These are phyloP conservation scores for Kryphioiulus occultus DNA, from an alignment of 2,888 invertebrate genomes.

Conservation along the genomic window DNA sequence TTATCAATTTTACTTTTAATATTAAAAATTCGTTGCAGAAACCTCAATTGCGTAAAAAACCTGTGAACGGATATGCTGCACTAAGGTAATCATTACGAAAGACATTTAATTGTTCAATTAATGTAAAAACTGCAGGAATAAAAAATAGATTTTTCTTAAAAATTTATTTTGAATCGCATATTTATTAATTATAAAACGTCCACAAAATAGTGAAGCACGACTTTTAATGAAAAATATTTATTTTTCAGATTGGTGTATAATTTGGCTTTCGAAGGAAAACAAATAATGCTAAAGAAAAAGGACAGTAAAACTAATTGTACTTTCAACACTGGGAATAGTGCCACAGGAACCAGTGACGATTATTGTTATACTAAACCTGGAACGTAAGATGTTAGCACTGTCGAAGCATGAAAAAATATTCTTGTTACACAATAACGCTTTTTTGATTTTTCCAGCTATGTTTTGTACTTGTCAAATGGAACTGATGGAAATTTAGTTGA, in stretches of 20 bases:
- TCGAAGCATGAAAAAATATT: too few relatives aligned
- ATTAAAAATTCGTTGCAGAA: background rate
- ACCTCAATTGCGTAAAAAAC: constrained; percentile 62
- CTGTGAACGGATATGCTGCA: constrained; percentile 68
- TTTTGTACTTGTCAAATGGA: background rate
- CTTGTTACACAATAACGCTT: background rate
- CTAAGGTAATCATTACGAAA: constrained; percentile 65
- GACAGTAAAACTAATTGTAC: background rate
- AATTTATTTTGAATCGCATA: too few relatives aligned
- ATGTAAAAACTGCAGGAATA: too few relatives aligned
- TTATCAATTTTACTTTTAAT: background rate
- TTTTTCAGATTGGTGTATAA: background rate
- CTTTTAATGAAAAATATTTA: constrained; percentile 54
- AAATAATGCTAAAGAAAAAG: background rate
- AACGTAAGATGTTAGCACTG: too few relatives aligned
- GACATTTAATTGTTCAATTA: background rate
- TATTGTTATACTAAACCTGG: background rate
- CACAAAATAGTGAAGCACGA: too few relatives aligned
- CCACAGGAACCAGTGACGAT: background rate
- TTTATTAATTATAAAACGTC: too few relatives aligned
- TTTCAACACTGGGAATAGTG: background rate
- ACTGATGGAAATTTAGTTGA: background rate
- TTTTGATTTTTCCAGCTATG: background rate
- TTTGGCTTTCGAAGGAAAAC: background rate
- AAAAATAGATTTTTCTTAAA: too few relatives aligned